Conservation (phyloP, 1,140 invertebrate species). For the Papilio helenus region DNA sequence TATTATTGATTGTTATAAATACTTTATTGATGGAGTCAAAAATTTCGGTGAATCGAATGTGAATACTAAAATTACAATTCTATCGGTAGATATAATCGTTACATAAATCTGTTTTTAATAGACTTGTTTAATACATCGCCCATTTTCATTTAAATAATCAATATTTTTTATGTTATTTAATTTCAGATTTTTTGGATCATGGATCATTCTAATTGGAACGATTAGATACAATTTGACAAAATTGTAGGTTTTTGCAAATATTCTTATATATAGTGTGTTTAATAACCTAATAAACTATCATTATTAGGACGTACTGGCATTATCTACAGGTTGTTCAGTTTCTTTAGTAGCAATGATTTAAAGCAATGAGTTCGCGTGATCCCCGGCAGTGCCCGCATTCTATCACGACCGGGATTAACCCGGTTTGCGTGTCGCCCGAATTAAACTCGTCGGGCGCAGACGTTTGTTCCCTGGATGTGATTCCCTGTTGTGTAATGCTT, state of each 20-base stretch:
- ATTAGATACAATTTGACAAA: too few species aligned
- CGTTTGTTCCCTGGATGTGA: slow-evolving; percentile 19
- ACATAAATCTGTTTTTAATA: too few species aligned
- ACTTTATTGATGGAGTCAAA: not conserved
- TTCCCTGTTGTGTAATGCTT: slow-evolving; percentile 28
- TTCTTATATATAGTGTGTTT: not conserved
- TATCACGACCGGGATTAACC: slow-evolving; percentile 44
- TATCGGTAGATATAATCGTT: too few species aligned
- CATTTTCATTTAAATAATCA: too few species aligned
- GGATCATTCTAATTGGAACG: too few species aligned
- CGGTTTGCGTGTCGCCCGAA: slow-evolving; percentile 40
- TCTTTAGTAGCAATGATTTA: slow-evolving; percentile 28
- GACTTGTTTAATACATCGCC: too few species aligned
- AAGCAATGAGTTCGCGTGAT: slow-evolving; percentile 26
- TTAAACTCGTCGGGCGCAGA: slow-evolving; percentile 37
- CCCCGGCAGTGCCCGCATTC: slow-evolving; percentile 45
- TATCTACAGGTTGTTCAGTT: not conserved
- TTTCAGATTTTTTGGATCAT: too few species aligned
- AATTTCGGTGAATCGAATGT: not conserved
- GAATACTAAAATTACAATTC: not conserved
- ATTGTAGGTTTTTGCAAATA: too few species aligned
- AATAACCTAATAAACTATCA: not conserved
- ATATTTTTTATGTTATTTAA: too few species aligned
- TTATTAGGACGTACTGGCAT: not conserved
- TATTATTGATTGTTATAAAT: not conserved